Evolutionary conservation across 2,797 vertebrate genomes (phyloP).

Genomic region (Leuciscus waleckii): DNA sequence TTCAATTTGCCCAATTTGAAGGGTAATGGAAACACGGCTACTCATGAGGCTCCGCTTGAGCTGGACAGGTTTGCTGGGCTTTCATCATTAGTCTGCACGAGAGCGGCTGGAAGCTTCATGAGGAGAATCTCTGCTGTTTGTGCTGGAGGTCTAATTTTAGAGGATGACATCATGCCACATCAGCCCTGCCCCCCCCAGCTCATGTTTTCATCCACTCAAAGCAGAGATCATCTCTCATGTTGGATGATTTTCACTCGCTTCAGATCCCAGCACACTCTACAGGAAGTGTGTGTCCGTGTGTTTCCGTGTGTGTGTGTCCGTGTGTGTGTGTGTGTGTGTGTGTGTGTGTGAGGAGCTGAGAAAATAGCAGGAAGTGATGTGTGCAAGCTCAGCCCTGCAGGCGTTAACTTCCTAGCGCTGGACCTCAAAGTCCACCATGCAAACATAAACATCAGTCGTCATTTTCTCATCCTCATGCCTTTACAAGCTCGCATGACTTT

Average conservation of each 20-base stretch:
- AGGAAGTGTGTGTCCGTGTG: conserved; percentile 33
- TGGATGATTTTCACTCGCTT: conserved; percentile 30
- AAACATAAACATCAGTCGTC: neutral
- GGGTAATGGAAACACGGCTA: no score
- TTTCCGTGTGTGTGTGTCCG: conserved; percentile 12
- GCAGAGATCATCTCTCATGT: conserved; percentile 59
- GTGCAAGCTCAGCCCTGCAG: neutral
- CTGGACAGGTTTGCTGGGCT: neutral
- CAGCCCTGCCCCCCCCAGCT: conserved; percentile 59
- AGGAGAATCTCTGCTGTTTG: conserved; percentile 78
- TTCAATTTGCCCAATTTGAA: no score
- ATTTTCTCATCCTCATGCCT: neutral
- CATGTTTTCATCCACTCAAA: conserved; percentile 74
- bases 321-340: conserved; percentile 13
- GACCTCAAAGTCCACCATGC: no score
- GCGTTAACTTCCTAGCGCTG: neutral
- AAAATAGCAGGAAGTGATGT: conserved; percentile 54
- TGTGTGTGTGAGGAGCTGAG: conserved; percentile 53
- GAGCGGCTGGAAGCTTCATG: conserved; percentile 30
- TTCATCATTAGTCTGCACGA: neutral
- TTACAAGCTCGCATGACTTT: no score
- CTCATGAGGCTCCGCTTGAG: neutral
- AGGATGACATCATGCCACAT: conserved; percentile 86
- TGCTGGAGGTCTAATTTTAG: conserved; percentile 91
- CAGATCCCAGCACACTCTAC: neutral